Percentiles rank a stretch among this genome's conserved stretches.
These are phyloP conservation scores for Theristicus caerulescens DNA, from an alignment of 2,113 vertebrate species.

Conservation along the genomic window DNA sequence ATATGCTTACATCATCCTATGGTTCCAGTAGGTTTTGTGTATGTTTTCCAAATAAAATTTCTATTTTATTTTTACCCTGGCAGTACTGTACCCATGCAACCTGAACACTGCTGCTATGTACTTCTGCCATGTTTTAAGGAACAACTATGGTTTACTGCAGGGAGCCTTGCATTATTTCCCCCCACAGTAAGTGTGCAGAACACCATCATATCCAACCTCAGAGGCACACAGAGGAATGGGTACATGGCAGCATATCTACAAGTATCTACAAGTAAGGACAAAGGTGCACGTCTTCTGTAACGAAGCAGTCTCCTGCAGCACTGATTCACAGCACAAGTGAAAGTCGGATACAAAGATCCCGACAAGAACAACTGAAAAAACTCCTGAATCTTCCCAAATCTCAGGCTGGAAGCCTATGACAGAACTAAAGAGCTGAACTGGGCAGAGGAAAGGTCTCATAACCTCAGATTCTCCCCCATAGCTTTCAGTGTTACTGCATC, in stretches of 20 bases:
- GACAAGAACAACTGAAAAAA: neutral
- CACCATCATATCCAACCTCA: neutral
- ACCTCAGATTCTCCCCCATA: neutral
- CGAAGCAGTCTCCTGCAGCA: neutral
- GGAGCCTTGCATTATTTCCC: neutral
- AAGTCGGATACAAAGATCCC: neutral
- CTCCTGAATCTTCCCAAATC: neutral
- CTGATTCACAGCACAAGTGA: neutral
- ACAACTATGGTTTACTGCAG: neutral
- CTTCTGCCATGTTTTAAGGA: neutral
- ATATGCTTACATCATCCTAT: slow-evolving; percentile 1
- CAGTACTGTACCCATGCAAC: neutral
- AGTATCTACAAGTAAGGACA: neutral
- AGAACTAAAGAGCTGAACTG: neutral
- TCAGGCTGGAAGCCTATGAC: neutral
- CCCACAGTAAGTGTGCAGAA: neutral
- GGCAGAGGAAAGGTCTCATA: neutral
- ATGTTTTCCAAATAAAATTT: neutral
- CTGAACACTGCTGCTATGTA: neutral
- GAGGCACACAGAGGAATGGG: neutral
- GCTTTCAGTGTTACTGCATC: neutral
- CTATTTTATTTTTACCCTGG: neutral
- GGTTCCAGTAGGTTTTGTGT: neutral
- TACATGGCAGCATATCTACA: neutral
- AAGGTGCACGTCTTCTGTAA: neutral